Evolutionary conservation across 2,888 invertebrate genomes (phyloP), one percentile per base, ranked within the genome.

Genomic region (Drosophila merina): DNA sequence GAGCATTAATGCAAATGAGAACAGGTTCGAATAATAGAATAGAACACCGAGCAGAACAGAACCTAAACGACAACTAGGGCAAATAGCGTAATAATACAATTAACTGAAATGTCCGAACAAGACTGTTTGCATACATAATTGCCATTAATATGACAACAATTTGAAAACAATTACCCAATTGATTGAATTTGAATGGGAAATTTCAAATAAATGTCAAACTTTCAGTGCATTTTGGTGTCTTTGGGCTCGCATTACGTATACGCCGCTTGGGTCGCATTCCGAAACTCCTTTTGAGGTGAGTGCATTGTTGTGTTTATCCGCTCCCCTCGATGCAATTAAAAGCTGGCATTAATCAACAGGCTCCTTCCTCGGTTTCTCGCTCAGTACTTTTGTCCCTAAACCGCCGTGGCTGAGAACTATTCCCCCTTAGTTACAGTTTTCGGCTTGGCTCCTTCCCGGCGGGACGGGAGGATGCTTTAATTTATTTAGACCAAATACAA

Each of bases 401-500:
- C 28, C 28, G 28, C 38, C 12, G 5, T 3, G 12, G 38, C 40
- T 9, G 40, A 5, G 8, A 42, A 42, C 40, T 42, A 42, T 14
- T 42, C 40, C 7, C 9, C 40, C 40, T 14, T 20, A 42, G 40
- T 42, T 20, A 42, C 40, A 42, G 40, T 42, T 42, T 33, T 42
- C 20, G 40, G 20, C 20, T 33, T 42, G 14, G 14, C 40, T 42
- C 40, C 40, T 20, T 20, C 20, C 20, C 14, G 14, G 7, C 40
- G 8, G 20, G 10, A 14, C n/a, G 20, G 51, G 45, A 55, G 73
- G 54, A 52, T 50, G 72, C 80, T 80, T 86, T 86, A 86, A 86
- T 85, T 85, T 85, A 86, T 85, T 85, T 85, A 86, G 84, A 86
- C 74, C 84, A 75, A 80, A 83, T 74, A 86, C 79, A 72, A 79